Conservation (phyloP, 2,797 vertebrate species). For the Alcedo atthis region DNA sequence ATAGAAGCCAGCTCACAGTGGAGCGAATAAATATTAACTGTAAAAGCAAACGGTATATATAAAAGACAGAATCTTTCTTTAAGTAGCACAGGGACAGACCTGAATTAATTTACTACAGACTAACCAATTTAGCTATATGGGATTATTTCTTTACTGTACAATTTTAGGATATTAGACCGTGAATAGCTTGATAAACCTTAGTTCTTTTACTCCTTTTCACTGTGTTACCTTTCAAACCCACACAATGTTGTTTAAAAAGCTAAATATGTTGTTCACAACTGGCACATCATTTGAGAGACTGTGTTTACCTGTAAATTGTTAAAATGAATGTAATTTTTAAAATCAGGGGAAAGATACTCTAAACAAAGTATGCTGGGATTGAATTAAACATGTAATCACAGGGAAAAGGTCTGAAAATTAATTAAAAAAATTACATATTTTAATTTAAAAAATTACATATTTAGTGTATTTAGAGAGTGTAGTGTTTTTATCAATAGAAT, state of each 20-base stretch:
- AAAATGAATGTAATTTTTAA: not conserved
- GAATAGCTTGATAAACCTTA: not conserved
- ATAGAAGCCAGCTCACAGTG: constrained; percentile 26
- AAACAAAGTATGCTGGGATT: not conserved
- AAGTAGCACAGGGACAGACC: constrained; percentile 26
- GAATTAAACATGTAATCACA: not conserved
- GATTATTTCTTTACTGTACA: not conserved
- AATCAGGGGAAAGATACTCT: not conserved
- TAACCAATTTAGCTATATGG: constrained; percentile 26
- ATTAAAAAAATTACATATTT: no score
- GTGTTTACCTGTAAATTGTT: not conserved
- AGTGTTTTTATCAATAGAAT: not conserved
- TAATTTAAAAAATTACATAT: not conserved
- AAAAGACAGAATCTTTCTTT: constrained; percentile 29
- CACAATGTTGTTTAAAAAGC: not conserved
- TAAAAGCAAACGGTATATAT: constrained; percentile 46
- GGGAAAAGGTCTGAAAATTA: not conserved
- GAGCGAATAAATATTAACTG: constrained; percentile 52
- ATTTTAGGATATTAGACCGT: not conserved
- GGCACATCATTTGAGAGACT: not conserved
- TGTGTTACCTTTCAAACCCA: not conserved
- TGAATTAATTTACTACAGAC: constrained; percentile 38
- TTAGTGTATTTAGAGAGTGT: not conserved
- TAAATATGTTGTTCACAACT: not conserved
- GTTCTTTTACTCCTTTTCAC: not conserved